Evolutionary conservation across 2,888 invertebrate species (phyloP).

Genomic region (Frankliniella intonsa): DNA sequence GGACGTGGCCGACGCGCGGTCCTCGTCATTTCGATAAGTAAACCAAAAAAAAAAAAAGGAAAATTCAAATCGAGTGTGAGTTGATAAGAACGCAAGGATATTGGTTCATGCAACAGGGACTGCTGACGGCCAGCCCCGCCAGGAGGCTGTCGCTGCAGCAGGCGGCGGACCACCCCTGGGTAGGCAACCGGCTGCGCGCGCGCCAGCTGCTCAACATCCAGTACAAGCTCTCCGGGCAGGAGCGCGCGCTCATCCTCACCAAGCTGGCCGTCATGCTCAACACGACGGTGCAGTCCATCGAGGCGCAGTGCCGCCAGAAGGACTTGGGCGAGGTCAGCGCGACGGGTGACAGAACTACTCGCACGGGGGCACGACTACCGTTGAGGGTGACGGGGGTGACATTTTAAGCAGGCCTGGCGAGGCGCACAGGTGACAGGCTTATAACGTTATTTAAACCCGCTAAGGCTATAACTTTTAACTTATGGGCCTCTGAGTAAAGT

Average conservation of each 20-base stretch:
- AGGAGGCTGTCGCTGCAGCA: neutral
- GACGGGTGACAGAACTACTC: neutral
- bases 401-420: no score
- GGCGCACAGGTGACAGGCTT: no score
- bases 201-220: conserved; percentile 18
- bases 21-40: no score
- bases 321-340: neutral
- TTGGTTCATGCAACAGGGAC: neutral
- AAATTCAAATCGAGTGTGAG: no score
- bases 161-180: neutral
- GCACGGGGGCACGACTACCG: neutral
- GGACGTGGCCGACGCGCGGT: no score
- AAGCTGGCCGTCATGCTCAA: conserved; percentile 6
- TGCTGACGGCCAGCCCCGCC: neutral
- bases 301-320: conserved; percentile 10
- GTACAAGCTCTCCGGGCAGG: conserved; percentile 3
- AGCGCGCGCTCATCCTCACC: conserved; percentile 1
- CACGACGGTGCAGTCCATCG: conserved; percentile 16
- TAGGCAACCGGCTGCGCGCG: neutral
- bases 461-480: no score
- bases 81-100: no score
- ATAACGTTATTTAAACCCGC: no score
- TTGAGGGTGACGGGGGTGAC: neutral
- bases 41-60: no score
- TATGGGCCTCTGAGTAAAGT: no score